Evolutionary conservation across 1,140 invertebrate species (phyloP), one percentile per base, ranked within the genome.

Genomic region (Zaprionus lachaisei): DNA sequence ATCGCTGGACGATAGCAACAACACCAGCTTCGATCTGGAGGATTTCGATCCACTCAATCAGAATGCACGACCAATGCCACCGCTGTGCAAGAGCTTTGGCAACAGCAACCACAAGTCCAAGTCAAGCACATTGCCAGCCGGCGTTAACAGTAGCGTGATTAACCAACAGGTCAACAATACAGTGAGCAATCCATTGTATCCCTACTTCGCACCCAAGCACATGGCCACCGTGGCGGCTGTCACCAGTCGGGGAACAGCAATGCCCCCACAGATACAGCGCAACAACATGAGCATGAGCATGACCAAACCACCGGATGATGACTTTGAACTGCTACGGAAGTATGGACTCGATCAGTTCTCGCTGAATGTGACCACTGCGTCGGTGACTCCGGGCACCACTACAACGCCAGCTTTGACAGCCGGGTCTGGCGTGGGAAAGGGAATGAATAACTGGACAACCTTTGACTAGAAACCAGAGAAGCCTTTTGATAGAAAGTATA

Each of bases 161-260:
- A 60, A 68, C 20, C 47, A 51, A 17, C 67, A 70, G 9, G 31
- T 38, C 22, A 58, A 72, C 20, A 72, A 68, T 15, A 91, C 77
- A 49, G 66, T 95, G n/a, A 94, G 93, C 66, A 95, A 95, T 81
- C 95, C 95, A 0, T 80, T 95, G 3, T 95, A 95, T 79, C 94
- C 94, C 0, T 95, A 95, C 72, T 95, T 94, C 77, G 92, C 93
- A 31, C 94, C 94, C 12, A 82, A 93, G 65, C 92, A 93, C 69
- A 90, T 82, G 81, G 84, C 85, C 44, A 91, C 85, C 1, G 83
- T 86, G 17, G 81, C 85, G n/a, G 80, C 82, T 4, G 75, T 87
- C 37, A 82, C 84, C 2, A 80, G 58, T 26, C 77, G 84, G 14
- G 54, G 86, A 71, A 28, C 79, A 6, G 84, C 83, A 14, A 44